Evolutionary conservation across 2,113 vertebrate species (phyloP).

Genomic region (Boulengeromyrus knoepffleri): DNA sequence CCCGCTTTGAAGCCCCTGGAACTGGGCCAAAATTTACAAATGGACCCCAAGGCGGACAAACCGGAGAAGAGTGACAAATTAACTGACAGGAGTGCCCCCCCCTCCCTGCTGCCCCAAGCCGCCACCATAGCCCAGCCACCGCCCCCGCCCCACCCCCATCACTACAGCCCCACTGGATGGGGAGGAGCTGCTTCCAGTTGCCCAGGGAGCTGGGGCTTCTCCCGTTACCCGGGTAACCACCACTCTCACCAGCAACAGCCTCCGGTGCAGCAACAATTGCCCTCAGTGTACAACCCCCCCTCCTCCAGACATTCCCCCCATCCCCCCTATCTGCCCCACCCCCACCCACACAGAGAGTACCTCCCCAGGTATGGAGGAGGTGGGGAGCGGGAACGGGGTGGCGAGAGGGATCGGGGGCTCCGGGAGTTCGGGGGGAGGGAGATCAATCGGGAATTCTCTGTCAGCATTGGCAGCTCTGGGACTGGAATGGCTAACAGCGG

Average conservation of each 20-base stretch:
- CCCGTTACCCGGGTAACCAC: slow-evolving; percentile 65
- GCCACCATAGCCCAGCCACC: slow-evolving; percentile 53
- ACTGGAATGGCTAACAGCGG: slow-evolving; percentile 43
- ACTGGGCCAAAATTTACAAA: slow-evolving; percentile 51
- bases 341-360: slow-evolving; percentile 65
- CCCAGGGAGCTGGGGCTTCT: slow-evolving; percentile 64
- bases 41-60: slow-evolving; percentile 68
- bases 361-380: slow-evolving; percentile 61
- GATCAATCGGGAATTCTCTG: slow-evolving; percentile 54
- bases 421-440: slow-evolving; percentile 61
- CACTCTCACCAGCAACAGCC: slow-evolving; percentile 62
- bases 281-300: slow-evolving; percentile 68
- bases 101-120: slow-evolving; percentile 57
- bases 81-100: slow-evolving; percentile 53
- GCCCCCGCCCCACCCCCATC: slow-evolving; percentile 56
- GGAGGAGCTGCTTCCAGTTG: slow-evolving; percentile 55
- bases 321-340: slow-evolving; percentile 61
- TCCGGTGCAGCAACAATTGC: slow-evolving; percentile 67
- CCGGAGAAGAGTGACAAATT: slow-evolving; percentile 68
- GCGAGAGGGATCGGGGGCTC: slow-evolving; percentile 55
- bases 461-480: slow-evolving; percentile 44
- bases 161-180: slow-evolving; percentile 63
- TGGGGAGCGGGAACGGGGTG: slow-evolving; percentile 50
- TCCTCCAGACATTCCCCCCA: slow-evolving; percentile 63
- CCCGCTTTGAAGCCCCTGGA: slow-evolving; percentile 83